Percentiles rank a stretch among this genome's conserved stretches.
Conservation (phyloP, 2,113 vertebrate genomes). For the Redunca redunca region DNA sequence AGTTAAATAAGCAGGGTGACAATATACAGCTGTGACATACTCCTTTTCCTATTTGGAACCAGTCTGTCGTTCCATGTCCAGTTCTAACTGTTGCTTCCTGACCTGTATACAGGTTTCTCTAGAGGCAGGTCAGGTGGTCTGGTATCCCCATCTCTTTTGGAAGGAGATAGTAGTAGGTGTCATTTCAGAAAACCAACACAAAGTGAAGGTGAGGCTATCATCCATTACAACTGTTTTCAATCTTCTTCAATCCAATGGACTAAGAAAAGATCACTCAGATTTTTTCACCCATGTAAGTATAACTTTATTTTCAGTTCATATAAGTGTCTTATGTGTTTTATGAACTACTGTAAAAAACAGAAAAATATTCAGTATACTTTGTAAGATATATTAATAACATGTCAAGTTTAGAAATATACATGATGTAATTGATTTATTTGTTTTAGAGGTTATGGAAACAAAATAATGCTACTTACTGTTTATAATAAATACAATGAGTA, state of each 20-base stretch:
- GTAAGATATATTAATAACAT: neutral
- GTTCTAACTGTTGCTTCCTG: too few species aligned
- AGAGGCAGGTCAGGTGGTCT: too few species aligned
- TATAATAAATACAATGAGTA: neutral
- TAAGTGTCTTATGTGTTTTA: neutral
- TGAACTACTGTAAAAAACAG: neutral
- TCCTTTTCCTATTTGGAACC: too few species aligned
- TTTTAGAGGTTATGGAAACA: neutral
- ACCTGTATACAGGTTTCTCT: too few species aligned
- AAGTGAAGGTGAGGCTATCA: neutral
- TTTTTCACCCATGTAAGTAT: neutral
- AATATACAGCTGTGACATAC: too few species aligned
- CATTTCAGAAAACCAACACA: neutral
- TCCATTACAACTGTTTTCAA: neutral
- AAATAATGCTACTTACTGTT: neutral
- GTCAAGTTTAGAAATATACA: neutral
- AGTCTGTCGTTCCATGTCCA: too few species aligned
- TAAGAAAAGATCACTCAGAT: neutral
- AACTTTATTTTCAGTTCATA: neutral
- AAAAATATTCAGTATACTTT: neutral
- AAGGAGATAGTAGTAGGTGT: neutral
- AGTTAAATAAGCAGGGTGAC: too few species aligned
- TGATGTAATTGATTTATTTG: neutral
- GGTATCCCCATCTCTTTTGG: too few species aligned
- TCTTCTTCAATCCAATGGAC: neutral